Evolutionary conservation across 92 coral and sea anemone species (phyloP), one percentile per base, ranked within the genome.

Genomic region (Zoanthus sansibaricus): DNA sequence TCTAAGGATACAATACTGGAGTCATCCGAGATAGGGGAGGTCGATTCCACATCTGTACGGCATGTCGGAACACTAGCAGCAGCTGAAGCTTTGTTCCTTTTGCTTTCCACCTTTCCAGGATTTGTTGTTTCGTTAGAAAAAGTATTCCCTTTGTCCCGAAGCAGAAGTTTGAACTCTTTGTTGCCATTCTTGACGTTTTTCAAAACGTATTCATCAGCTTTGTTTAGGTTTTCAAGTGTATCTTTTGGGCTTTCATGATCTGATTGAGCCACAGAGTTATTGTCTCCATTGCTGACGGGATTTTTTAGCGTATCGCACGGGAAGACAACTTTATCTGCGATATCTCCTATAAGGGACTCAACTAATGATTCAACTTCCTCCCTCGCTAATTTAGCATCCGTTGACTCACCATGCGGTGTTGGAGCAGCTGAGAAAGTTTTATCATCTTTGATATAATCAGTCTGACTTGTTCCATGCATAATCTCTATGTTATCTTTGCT

Each of bases 151-250:
- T 51, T 30, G 70, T n/a, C 62, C 15, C 85, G 85, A 13, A 80
- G 75, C 75, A 66, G 10, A 66, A 80, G 85, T 49, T n/a, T 47
- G 16, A 80, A 64, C 62, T 80, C 58, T 10, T 47, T 45, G 66
- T 18, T 66, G 6, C 16, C 64, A 12, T 56, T 80, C 14, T 46
- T 80, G 42, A 80, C 20, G 1, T 80, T 61, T 44, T 80, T 80
- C 30, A 66, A n/a, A 67, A 80, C 46, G 66, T 31, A 45, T 31
- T 58, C 46, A 46, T 17, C 21, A 7, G 13, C 75, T 21, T 44
- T 80, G 1, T 21, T 9, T 7, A 25, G 4, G 30, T 8, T 13
- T 66, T 11, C 0, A 3, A 44, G 30, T 11, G 21, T 46, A 25
- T 2, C 15, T 44, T 44, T 18, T 3, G 75, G 7, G 20, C 6